Conservation (phyloP, 1,140 invertebrate species). For the Drosophila ananassae region DNA sequence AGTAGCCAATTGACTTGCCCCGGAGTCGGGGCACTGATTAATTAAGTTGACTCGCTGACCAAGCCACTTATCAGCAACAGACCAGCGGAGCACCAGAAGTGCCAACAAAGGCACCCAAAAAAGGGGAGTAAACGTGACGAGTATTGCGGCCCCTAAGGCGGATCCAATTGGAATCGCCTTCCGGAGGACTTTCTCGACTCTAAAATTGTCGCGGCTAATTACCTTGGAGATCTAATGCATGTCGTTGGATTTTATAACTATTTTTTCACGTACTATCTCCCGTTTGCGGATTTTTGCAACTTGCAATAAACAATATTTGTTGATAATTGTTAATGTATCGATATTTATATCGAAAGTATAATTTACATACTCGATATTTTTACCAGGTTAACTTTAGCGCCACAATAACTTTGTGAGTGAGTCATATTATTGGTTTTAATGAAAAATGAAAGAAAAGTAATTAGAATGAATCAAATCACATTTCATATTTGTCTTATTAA, state of each 20-base stretch:
- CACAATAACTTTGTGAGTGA: no score
- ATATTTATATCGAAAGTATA: no score
- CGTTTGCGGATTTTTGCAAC: slow-evolving; percentile 44
- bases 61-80: slow-evolving; percentile 54
- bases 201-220: slow-evolving; percentile 8
- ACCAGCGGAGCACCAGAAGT: slow-evolving; percentile 19
- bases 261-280: slow-evolving; percentile 36
- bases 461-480: no score
- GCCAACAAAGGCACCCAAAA: slow-evolving; percentile 59
- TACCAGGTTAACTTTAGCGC: no score
- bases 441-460: no score
- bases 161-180: slow-evolving; percentile 13
- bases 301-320: slow-evolving; percentile 50
- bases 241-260: slow-evolving; percentile 25
- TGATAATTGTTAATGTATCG: no score
- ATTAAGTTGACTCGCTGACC: slow-evolving; percentile 36
- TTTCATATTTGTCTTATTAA: no score
- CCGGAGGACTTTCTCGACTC: neutral
- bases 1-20: slow-evolving; percentile 39
- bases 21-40: slow-evolving; percentile 52
- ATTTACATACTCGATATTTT: no score
- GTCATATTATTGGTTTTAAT: no score
- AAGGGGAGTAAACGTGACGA: slow-evolving; percentile 75
- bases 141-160: slow-evolving; percentile 25
- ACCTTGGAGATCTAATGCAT: slow-evolving; percentile 67